Evolutionary conservation across 2,888 invertebrate genomes (phyloP).

Genomic region (Lasioglossum vierecki): DNA sequence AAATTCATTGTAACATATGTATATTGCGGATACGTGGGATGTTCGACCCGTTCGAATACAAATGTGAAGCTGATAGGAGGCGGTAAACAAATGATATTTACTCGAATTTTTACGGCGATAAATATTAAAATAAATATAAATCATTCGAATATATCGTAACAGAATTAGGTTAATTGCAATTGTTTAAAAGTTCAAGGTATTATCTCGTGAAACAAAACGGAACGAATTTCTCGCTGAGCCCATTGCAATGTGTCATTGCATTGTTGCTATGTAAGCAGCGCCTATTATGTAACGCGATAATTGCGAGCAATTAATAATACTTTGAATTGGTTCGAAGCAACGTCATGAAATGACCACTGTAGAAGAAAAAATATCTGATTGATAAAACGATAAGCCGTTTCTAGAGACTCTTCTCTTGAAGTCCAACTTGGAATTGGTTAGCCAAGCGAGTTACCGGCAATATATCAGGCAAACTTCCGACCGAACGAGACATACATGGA

Average conservation of each 20-base stretch:
- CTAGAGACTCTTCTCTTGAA: too few relatives aligned
- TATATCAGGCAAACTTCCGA: background rate
- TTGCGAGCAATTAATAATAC: background rate
- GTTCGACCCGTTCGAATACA: background rate
- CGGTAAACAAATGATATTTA: background rate
- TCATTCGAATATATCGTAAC: background rate
- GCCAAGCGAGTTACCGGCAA: background rate
- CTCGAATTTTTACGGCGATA: background rate
- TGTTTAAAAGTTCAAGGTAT: background rate
- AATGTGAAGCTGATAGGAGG: background rate
- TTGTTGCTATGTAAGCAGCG: background rate
- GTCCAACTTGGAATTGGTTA: background rate
- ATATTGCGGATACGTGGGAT: background rate
- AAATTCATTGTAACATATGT: background rate
- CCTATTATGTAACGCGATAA: background rate
- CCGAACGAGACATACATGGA: background rate
- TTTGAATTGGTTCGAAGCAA: background rate
- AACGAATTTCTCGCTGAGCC: background rate
- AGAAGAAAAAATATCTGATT: background rate
- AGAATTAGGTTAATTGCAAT: background rate
- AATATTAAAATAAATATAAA: background rate
- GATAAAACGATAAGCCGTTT: too few relatives aligned
- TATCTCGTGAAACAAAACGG: background rate
- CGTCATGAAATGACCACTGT: background rate
- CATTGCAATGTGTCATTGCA: background rate